Percentiles rank a stretch among this genome's conserved stretches.
phyloP scores from a whole-genome alignment of 2,113 vertebrate genomes.

The Gasterosteus nipponicus region DNA sequence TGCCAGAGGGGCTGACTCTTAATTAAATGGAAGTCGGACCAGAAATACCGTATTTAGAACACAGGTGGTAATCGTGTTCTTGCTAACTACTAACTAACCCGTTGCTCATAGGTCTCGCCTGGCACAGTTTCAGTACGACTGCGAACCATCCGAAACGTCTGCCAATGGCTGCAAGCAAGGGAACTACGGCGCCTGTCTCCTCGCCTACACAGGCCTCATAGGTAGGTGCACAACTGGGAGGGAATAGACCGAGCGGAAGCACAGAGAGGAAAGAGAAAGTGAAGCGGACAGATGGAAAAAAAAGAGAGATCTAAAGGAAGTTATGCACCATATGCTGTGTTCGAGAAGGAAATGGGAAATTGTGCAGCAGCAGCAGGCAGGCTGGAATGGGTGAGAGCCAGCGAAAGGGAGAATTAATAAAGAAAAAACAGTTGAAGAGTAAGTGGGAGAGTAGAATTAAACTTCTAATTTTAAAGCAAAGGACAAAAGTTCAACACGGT shows the following conservation, averaged over 20 bases:
- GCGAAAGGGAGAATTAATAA: conserved; percentile 17
- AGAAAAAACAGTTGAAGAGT: conserved; percentile 17
- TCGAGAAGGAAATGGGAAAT: neutral
- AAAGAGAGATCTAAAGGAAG: conserved; percentile 3
- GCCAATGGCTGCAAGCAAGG: conserved; percentile 83
- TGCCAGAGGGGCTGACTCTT: conserved; percentile 47
- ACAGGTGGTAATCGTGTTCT: conserved; percentile 5
- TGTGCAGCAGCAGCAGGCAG: neutral
- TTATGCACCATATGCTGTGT: conserved; percentile 10
- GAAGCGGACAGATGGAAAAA: conserved; percentile 16
- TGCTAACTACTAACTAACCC: conserved; percentile 15
- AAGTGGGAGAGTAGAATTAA: conserved; percentile 24
- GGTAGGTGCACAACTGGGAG: conserved; percentile 77
- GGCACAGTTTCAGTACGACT: conserved; percentile 91
- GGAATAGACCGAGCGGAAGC: neutral
- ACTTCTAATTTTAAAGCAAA: conserved; percentile 14
- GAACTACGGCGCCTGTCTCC: conserved; percentile 85
- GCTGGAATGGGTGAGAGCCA: conserved; percentile 1
- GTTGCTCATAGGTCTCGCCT: conserved; percentile 86
- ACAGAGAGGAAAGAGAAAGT: neutral
- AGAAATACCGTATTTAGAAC: neutral
- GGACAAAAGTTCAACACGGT: conserved; percentile 29
- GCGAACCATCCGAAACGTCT: conserved; percentile 78
- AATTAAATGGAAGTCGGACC: conserved; percentile 57
- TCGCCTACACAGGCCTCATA: conserved; percentile 92